Percentiles rank a stretch among this genome's conserved stretches.
phyloP scores from a whole-genome alignment of 2,113 vertebrate genomes.

The Mionectes macconnelli region DNA sequence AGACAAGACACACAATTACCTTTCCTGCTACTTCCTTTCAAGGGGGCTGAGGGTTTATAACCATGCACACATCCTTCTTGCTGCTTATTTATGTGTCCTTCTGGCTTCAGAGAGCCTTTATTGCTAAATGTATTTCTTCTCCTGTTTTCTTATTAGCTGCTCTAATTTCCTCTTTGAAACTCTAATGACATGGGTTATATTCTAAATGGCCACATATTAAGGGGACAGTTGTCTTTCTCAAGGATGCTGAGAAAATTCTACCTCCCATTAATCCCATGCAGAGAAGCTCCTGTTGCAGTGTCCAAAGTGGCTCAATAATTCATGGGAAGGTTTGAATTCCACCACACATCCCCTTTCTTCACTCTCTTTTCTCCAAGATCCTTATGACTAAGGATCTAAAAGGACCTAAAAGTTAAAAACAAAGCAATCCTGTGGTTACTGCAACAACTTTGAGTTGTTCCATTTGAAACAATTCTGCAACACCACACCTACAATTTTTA shows the following conservation, averaged over 20 bases:
- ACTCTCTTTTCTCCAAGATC: not conserved
- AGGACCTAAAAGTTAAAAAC: not conserved
- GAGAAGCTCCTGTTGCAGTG: not conserved
- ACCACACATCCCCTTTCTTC: not conserved
- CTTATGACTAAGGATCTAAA: not conserved
- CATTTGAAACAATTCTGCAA: not conserved
- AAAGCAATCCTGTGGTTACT: not conserved
- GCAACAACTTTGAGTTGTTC: not conserved
- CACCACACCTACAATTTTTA: not conserved
- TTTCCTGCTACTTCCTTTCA: not conserved
- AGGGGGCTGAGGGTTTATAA: not conserved
- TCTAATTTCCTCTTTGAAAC: not conserved
- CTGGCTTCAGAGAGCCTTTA: not conserved
- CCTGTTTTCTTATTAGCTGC: not conserved
- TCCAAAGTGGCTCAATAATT: not conserved
- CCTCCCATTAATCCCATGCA: not conserved
- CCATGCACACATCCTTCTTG: not conserved
- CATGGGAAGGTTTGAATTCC: not conserved
- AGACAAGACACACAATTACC: not conserved
- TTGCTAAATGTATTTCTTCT: not conserved
- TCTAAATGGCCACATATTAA: not conserved
- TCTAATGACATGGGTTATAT: not conserved
- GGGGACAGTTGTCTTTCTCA: not conserved
- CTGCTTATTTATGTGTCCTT: not conserved
- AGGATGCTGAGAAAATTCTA: not conserved